Conservation (phyloP, 1,140 invertebrate genomes). For the Diachasma alloeum region DNA sequence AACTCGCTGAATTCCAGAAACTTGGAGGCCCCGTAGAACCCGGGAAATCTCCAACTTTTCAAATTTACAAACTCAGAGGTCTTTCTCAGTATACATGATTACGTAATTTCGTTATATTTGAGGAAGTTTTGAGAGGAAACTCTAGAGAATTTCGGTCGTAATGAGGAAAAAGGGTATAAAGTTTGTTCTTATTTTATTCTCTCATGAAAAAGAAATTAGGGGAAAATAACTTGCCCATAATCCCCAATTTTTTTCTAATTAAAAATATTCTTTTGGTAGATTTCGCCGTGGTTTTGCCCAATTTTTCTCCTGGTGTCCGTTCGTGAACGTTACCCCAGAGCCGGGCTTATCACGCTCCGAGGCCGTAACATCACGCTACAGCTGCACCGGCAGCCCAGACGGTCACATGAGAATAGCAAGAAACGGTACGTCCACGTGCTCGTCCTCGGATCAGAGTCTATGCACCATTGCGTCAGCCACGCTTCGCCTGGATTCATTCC, state of each 20-base stretch:
- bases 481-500: conserved; percentile 45
- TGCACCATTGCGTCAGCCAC: conserved; percentile 46
- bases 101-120: neutral
- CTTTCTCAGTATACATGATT: neutral
- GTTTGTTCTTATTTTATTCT: too few relatives aligned
- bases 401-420: conserved; percentile 72
- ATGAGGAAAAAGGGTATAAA: neutral
- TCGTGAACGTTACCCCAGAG: conserved; percentile 73
- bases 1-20: neutral
- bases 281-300: conserved; percentile 88
- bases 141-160: neutral
- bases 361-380: conserved; percentile 74
- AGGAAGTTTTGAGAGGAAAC: neutral
- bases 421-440: conserved; percentile 70
- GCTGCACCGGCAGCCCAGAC: conserved; percentile 76
- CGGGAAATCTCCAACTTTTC: neutral
- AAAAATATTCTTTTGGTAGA: conserved; percentile 63
- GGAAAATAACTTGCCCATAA: too few relatives aligned
- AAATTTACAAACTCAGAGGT: neutral
- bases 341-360: conserved; percentile 66
- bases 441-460: conserved; percentile 45
- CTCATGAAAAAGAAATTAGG: too few relatives aligned
- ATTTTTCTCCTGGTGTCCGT: conserved; percentile 85
- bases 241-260: too few relatives aligned
- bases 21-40: neutral